Evolutionary conservation across 1,140 invertebrate genomes (phyloP).

Genomic region (Prorops nasuta): DNA sequence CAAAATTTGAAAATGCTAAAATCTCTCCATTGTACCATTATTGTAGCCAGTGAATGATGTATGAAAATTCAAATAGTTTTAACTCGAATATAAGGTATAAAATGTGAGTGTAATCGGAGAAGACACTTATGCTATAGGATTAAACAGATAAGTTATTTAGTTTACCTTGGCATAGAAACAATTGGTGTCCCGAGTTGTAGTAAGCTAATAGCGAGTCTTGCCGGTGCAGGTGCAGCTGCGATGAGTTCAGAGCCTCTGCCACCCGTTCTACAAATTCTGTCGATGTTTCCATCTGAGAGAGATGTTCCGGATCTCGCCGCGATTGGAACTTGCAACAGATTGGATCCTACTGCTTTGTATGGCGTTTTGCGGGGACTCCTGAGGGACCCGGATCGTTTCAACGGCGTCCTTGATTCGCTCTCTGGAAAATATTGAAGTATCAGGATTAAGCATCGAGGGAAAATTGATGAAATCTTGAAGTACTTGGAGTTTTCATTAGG

Average conservation of each 20-base stretch:
- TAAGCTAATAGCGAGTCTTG: conserved; percentile 43
- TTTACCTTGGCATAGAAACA: conserved; percentile 45
- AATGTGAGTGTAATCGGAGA: no score
- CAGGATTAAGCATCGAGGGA: no score
- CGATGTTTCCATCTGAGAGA: background rate
- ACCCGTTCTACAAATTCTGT: background rate
- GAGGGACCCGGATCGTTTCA: conserved; percentile 37
- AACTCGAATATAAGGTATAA: no score
- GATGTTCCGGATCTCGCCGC: conserved; percentile 9
- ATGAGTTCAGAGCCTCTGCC: conserved; percentile 25
- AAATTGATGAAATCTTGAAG: no score
- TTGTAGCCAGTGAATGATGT: no score
- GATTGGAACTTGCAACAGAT: conserved; percentile 16
- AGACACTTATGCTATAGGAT: no score
- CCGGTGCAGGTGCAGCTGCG: conserved; percentile 40
- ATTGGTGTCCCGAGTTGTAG: conserved; percentile 48
- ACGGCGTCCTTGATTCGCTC: conserved; percentile 31
- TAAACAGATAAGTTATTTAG: no score
- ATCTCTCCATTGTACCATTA: no score
- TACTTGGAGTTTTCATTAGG: no score
- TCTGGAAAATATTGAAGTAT: conserved; percentile 38
- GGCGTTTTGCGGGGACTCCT: conserved; percentile 28
- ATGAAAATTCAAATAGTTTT: no score
- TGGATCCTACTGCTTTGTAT: conserved; percentile 3
- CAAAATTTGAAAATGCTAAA: no score